A percentile compares a stretch with the other conserved stretches of the same genome.
Conservation (phyloP, 2,888 invertebrate species). For the Heliconius charithonia region DNA sequence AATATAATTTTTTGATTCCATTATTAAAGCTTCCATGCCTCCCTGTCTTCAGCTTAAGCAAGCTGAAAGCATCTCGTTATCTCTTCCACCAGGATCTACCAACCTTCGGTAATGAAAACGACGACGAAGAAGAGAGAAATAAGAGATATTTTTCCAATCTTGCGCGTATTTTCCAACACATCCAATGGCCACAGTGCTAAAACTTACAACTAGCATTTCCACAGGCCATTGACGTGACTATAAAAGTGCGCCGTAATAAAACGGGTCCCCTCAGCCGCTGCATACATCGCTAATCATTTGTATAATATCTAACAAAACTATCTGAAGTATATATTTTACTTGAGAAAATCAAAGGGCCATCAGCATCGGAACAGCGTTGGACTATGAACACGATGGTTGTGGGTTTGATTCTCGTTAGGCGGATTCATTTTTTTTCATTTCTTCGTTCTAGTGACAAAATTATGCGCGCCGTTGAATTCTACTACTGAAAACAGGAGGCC, state of each 20-base stretch:
- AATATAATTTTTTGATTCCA: no score
- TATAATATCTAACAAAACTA: constrained; percentile 47
- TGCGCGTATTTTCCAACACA: constrained; percentile 32
- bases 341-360: neutral
- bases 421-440: neutral
- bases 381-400: neutral
- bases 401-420: neutral
- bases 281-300: constrained; percentile 78
- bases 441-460: neutral
- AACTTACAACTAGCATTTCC: constrained; percentile 73
- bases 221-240: constrained; percentile 71
- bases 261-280: constrained; percentile 68
- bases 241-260: constrained; percentile 75
- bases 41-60: no score
- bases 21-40: no score
- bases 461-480: neutral
- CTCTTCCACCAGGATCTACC: no score
- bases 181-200: constrained; percentile 64
- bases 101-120: no score
- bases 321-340: constrained; percentile 31
- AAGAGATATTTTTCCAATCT: neutral
- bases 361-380: neutral
- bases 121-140: no score
- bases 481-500: no score
- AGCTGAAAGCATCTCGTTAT: no score